Evolutionary conservation across 2,797 vertebrate species (phyloP), one percentile per base, ranked within the genome.

Genomic region (Miichthys miiuy): DNA sequence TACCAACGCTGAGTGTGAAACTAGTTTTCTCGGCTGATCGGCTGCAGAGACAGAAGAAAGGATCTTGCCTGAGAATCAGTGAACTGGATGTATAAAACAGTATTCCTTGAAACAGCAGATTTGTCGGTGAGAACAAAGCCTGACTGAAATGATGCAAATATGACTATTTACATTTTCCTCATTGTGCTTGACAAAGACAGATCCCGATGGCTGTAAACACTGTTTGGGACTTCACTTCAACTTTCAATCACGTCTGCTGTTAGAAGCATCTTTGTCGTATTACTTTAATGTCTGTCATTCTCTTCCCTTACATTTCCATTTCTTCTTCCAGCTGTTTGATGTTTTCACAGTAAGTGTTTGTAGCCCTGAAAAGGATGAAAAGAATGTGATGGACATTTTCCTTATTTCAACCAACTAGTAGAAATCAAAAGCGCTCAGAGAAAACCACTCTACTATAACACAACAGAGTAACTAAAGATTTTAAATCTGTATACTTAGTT

Each of bases 261-360:
- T 4, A 1, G 17, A 20, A 34, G 25, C 69, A 42, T 67, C 34
- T 54, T 60, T 54, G 25, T 58, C 42, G 20, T 51, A 57, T 47
- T 65, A 41, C 42, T 63, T 62, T 56, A 20, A 68, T 27, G 21
- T 34, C 57, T 12, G 13, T 11, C 20, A 12, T 38, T 30, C 51
- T 23, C 27, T 42, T 48, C 34, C 34, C 34, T n/a, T 41, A 18
- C 17, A 0, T 18, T 30, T 56, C 5, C 54, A 21, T 69, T 74
- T 73, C 38, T 61, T 65, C n/a, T 46, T 42, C 30, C 27, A n/a
- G 55, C 56, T 60, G 66, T 65, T 87, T 72, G 79, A 79, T 64
- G 16, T 64, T 20, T 50, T 34, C 64, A 34, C n/a, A 38, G n/a
- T 23, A 47, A 61, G 41, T 56, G 21, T 34, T 55, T 30, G 13